Conservation (phyloP, 2,888 invertebrate species). For the Orthonevra nobilis region DNA sequence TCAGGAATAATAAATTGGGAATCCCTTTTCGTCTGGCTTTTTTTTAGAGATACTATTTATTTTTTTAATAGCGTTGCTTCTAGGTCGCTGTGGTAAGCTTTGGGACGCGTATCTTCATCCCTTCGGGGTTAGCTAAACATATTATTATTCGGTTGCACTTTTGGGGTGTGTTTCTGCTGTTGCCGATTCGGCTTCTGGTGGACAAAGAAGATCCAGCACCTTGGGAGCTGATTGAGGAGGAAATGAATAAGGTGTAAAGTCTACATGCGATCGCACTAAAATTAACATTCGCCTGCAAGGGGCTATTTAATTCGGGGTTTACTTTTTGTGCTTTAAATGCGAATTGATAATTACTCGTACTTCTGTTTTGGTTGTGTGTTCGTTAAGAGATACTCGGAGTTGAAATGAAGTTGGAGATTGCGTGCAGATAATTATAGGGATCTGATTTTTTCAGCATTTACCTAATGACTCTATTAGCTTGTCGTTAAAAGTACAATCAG, state of each 20-base stretch:
- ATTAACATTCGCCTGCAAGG: conserved; percentile 67
- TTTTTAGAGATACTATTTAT: conserved; percentile 18
- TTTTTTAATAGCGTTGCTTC: conserved; percentile 52
- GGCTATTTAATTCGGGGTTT: conserved; percentile 30
- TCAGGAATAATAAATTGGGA: conserved; percentile 67
- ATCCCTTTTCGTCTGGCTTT: conserved; percentile 62
- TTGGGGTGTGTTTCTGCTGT: conserved; percentile 73
- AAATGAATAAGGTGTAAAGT: conserved; percentile 68
- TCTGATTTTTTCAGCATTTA: conserved; percentile 2
- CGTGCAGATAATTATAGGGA: conserved; percentile 61
- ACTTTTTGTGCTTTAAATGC: conserved; percentile 1
- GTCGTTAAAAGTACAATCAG: conserved; percentile 48
- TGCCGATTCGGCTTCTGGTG: conserved; percentile 28
- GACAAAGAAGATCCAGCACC: conserved; percentile 55
- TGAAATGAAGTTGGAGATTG: conserved; percentile 54
- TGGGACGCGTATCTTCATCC: conserved; percentile 44
- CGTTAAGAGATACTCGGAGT: conserved; percentile 20
- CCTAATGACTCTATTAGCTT: conserved; percentile 63
- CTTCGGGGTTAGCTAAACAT: conserved; percentile 71
- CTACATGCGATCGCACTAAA: conserved; percentile 65
- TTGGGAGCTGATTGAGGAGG: conserved; percentile 59
- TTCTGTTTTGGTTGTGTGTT: conserved; percentile 2
- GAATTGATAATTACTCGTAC: conserved; percentile 30
- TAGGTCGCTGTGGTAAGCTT: conserved; percentile 12
- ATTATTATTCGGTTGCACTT: conserved; percentile 80